Evolutionary conservation across 2,797 vertebrate genomes (phyloP), one percentile per base, ranked within the genome.

Genomic region (Macroramphosus scolopax): DNA sequence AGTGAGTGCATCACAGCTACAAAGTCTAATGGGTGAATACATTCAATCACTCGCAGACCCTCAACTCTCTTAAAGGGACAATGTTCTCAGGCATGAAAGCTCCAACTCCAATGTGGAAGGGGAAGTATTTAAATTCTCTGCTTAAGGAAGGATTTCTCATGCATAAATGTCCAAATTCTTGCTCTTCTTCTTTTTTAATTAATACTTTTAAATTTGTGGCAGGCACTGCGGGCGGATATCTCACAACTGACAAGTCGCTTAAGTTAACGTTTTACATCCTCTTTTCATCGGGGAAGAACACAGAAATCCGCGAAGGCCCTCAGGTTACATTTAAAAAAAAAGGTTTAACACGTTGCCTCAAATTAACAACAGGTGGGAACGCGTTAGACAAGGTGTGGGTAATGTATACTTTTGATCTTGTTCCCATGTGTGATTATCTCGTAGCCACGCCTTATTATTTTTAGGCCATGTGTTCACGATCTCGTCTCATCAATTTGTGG

Each of bases 21-120:
- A 80, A 80, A 83, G 77, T 86, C 84, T 83, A 87, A 87, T 85
- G 83, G 83, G 69, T 83, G 82, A 87, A 86, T 85, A 79, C 78
- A 78, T 86, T 87, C 83, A 85, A 85, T 86, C 83, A 77, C 78
- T 77, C 80, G 73, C 71, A 78, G 46, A 77, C 72, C 69, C 77
- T 80, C 79, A 56, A 70, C 79, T 84, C 77, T 79, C 78, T 80
- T 83, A 81, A 83, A 80, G 73, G 67, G 68, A 80, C 83, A 84
- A 75, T 82, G 67, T 73, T 68, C 63, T 52, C 63, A 69, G 74
- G 69, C 67, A 54, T 59, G 58, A 78, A 80, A 75, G 80, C 56
- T 44, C 29, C 67, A 50, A 75, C 67, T 69, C 57, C 57, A 59
- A 55, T 48, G 51, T 43, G 18, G 40, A 66, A 50, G 76, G 51